Base-by-base conservation (phyloP, 92 coral and sea anemone genomes). In the Pocillopora grandis region DNA sequence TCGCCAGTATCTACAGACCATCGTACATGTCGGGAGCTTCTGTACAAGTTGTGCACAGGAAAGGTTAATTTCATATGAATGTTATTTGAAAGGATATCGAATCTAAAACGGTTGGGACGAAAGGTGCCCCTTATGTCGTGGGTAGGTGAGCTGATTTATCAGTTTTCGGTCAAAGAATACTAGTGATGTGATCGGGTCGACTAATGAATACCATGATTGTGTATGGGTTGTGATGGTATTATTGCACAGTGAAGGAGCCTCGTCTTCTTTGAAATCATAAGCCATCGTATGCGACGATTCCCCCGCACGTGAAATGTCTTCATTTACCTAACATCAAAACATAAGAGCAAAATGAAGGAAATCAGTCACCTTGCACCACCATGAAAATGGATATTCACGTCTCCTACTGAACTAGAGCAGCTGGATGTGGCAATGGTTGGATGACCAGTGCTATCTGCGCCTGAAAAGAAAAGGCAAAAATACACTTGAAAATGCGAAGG, bases 351-450 rank as follows among this genome's bases (percentile, higher is more conserved):
- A 27, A 19, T 31, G 11, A 16, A 0, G 16, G 23, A 56, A 74
- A 48, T 13, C 13, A 19, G 31, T 62, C 76, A 95, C 99, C 99
- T 96, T 71, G 99, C 99, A 8, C 99, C 99, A 5, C 99, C 99
- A 42, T 93, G 95, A 80, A 96, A 91, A 60, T 89, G 82, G n/a
- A 96, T 88, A 10, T 57, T 71, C 33, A 92, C 90, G 49, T 88
- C 75, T 71, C 92, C 98, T 67, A 89, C 68, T 71, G 89, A 87
- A 12, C 86, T 81, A 12, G 99, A 92, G 62, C 99, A 96, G 57
- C 95, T 81, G 9, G 93, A 96, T 4, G 99, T 82, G 2, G 98
- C 79, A 65, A 96, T 92, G 64, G 89, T 89, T 4, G 97, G 98
- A 56, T 91, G 98, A 5, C 99, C 98, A 36, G 86, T 76, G 27